Percentiles rank a stretch among this genome's conserved stretches.
Evolutionary conservation across 2,797 vertebrate species (phyloP).

Genomic region (Muscicapa striata): DNA sequence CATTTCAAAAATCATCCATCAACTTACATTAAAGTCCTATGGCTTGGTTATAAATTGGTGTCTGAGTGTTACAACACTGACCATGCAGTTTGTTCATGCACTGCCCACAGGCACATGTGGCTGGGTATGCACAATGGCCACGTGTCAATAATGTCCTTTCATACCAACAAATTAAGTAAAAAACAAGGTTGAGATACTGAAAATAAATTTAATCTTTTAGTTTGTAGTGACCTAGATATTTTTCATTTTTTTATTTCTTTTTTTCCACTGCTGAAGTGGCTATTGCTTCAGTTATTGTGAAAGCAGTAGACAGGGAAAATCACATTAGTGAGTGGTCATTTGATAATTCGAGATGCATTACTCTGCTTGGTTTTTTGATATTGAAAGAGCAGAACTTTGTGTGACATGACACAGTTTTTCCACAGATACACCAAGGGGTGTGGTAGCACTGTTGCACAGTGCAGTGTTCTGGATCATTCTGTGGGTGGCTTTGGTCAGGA

Average conservation of each 20-base stretch:
- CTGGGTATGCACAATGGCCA: neutral
- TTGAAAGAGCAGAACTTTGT: neutral
- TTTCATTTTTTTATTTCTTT: neutral
- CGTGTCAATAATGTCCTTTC: neutral
- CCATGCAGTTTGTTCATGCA: neutral
- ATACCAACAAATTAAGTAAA: neutral
- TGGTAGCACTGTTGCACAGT: fast-evolving
- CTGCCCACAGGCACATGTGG: neutral
- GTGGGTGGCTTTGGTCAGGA: neutral
- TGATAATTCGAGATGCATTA: neutral
- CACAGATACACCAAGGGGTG: neutral
- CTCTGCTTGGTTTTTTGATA: neutral
- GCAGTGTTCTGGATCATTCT: neutral
- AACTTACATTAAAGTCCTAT: neutral
- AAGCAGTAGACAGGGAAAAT: neutral
- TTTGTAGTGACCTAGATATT: neutral
- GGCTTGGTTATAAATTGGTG: neutral
- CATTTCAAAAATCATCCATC: neutral
- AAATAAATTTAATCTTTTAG: neutral
- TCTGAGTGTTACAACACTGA: neutral
- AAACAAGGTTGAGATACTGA: neutral
- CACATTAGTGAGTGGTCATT: neutral
- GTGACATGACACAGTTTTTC: neutral
- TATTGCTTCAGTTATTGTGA: neutral
- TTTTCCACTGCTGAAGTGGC: neutral